Percentiles rank a stretch among this genome's conserved stretches.
These are phyloP conservation scores for Craseonycteris thonglongyai DNA, from an alignment of 2,113 vertebrate species.

Conservation along the genomic window DNA sequence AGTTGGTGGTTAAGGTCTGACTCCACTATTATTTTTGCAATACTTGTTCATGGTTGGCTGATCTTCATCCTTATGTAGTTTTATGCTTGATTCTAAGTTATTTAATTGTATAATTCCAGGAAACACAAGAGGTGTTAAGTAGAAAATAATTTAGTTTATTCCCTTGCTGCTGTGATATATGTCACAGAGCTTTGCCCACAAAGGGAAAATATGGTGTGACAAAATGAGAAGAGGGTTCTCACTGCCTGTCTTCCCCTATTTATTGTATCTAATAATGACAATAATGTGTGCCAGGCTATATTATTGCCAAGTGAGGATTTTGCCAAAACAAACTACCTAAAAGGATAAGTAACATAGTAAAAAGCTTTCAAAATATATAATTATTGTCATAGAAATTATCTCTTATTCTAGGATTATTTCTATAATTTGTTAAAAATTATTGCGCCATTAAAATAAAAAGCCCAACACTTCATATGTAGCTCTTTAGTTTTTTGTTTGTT, in stretches of 20 bases:
- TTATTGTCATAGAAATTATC: background rate
- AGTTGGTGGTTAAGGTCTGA: background rate
- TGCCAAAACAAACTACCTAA: background rate
- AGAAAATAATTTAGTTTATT: slow-evolving; percentile 18
- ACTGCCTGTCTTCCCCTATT: background rate
- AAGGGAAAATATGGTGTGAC: slow-evolving; percentile 68
- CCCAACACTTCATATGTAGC: background rate
- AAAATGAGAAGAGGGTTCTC: slow-evolving; percentile 9
- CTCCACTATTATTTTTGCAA: background rate
- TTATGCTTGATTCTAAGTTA: slow-evolving; percentile 45
- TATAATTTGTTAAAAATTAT: background rate
- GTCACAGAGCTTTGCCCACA: slow-evolving; percentile 15
- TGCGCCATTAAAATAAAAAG: background rate
- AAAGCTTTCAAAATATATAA: background rate
- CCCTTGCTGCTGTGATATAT: background rate
- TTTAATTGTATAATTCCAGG: background rate
- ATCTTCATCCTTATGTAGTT: background rate
- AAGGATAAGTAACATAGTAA: background rate
- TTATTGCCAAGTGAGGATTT: background rate
- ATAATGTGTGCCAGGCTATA: background rate
- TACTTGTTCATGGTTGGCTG: background rate
- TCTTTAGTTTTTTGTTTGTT: background rate
- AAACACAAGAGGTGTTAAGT: slow-evolving; percentile 38
- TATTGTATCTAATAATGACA: background rate
- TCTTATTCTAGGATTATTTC: background rate